Conservation (phyloP, 2,113 vertebrate genomes). For the Malurus cyaneus region DNA sequence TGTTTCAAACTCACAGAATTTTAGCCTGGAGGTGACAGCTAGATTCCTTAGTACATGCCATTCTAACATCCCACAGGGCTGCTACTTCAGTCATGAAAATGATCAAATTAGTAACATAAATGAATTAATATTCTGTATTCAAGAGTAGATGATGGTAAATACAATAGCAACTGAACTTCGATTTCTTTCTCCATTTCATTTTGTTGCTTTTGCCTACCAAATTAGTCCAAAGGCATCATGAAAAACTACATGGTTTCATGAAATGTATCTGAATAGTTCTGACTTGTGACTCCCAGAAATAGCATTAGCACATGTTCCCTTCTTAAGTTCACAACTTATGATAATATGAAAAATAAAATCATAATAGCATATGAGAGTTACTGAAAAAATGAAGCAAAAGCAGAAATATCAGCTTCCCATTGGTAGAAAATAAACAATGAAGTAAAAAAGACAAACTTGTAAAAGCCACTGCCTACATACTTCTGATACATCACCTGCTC, state of each 20-base stretch:
- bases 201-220: background rate
- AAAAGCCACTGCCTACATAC: constrained; percentile 12
- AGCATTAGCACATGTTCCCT: constrained; percentile 42
- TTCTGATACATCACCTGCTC: constrained; percentile 28
- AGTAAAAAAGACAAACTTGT: background rate
- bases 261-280: background rate
- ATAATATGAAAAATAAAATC: constrained; percentile 29
- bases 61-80: background rate
- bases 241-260: background rate
- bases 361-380: background rate
- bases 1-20: background rate
- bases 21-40: background rate
- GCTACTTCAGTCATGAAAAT: background rate
- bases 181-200: background rate
- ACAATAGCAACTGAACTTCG: background rate
- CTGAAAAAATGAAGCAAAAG: background rate
- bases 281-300: constrained; percentile 33
- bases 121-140: background rate
- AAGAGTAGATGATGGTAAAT: background rate
- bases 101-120: background rate
- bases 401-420: background rate
- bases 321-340: constrained; percentile 23
- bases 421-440: constrained; percentile 5
- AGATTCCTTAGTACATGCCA: background rate
- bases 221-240: background rate